Evolutionary conservation across 2,888 invertebrate species (phyloP).

Genomic region (Apocheima hispidaria): DNA sequence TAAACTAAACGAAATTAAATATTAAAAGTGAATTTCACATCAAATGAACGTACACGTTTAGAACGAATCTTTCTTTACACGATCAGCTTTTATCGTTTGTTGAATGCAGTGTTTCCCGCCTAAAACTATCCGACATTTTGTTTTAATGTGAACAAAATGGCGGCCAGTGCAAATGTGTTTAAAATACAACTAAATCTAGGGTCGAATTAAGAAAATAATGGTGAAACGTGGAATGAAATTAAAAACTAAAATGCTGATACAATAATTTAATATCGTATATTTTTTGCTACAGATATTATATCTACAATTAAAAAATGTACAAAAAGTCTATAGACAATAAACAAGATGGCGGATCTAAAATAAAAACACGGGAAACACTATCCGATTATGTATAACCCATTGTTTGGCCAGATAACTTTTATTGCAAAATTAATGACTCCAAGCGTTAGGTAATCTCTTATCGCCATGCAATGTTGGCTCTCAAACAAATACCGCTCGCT

Average conservation of each 20-base stretch:
- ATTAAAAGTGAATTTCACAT: slow-evolving; percentile 17
- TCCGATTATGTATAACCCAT: not conserved
- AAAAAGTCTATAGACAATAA: slow-evolving; percentile 20
- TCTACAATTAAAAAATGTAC: slow-evolving; percentile 30
- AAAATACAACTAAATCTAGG: not conserved
- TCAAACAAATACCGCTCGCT: not conserved
- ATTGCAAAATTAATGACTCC: not conserved
- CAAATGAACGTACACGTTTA: not conserved
- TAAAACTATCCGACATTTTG: slow-evolving; percentile 33
- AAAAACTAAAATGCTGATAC: slow-evolving; percentile 36
- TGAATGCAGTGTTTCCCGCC: slow-evolving; percentile 27
- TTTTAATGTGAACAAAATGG: slow-evolving; percentile 26
- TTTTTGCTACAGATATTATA: slow-evolving; percentile 37
- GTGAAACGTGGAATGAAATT: slow-evolving; percentile 37
- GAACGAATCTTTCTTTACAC: slow-evolving; percentile 1
- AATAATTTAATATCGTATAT: slow-evolving; percentile 45
- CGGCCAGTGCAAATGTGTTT: slow-evolving; percentile 8
- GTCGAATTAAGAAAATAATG: not conserved
- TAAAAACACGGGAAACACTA: slow-evolving; percentile 28
- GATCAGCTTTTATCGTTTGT: not conserved
- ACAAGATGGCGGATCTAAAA: slow-evolving; percentile 30
- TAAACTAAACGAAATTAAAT: slow-evolving; percentile 37
- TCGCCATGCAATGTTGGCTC: not conserved
- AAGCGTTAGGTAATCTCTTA: not conserved
- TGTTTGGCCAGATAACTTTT: not conserved